These are phyloP conservation scores for Spheniscus mendiculus DNA, from an alignment of 2,113 vertebrate species.

Conservation along the genomic window DNA sequence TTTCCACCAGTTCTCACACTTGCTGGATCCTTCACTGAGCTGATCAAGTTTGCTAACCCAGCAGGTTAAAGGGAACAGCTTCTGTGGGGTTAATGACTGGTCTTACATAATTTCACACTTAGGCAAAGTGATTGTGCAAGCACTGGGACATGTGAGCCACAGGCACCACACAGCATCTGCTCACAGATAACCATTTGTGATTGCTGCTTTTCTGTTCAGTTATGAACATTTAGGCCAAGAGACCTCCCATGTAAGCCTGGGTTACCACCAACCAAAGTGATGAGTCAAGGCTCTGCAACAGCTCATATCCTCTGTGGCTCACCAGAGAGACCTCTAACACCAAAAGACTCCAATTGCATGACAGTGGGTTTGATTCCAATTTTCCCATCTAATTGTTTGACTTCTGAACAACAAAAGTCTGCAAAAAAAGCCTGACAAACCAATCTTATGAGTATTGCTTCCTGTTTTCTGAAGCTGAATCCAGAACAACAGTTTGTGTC, in stretches of 20 bases:
- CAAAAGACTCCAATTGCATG: not conserved
- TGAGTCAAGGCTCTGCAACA: conserved; percentile 12
- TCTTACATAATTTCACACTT: not conserved
- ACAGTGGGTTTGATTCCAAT: not conserved
- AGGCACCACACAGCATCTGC: not conserved
- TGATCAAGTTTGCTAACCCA: not conserved
- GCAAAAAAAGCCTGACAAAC: not conserved
- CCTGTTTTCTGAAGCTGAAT: conserved; percentile 39
- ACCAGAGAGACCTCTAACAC: conserved; percentile 22
- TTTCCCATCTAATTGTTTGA: not conserved
- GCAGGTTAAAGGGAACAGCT: not conserved
- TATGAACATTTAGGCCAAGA: not conserved
- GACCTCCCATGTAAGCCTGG: not conserved
- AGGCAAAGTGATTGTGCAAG: not conserved
- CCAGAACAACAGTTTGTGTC: conserved; percentile 21
- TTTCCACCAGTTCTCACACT: not conserved
- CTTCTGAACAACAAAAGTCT: not conserved
- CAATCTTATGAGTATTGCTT: not conserved
- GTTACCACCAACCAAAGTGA: not conserved
- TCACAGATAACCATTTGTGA: not conserved
- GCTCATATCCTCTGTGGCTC: conserved; percentile 41
- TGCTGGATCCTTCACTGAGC: not conserved
- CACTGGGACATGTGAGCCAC: not conserved
- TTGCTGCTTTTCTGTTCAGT: not conserved
- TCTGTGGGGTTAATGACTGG: not conserved